phyloP scores from a whole-genome alignment of 2,113 vertebrate genomes.

The Zosterops hypoxanthus region DNA sequence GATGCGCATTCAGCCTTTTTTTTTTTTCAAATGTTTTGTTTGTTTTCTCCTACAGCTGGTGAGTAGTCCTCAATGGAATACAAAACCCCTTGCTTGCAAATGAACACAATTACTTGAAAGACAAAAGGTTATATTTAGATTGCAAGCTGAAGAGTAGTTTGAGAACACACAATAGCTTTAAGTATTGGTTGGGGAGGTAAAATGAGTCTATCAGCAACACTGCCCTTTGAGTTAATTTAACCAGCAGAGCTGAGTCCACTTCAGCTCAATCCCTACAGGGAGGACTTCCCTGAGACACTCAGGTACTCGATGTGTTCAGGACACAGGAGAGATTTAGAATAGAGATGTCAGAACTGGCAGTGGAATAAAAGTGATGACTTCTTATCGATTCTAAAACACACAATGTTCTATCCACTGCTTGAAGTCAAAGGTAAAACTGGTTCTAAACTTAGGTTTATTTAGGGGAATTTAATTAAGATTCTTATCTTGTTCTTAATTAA shows the following conservation, averaged over 20 bases:
- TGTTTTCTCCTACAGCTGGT: neutral
- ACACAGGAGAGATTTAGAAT: neutral
- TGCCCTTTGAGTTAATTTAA: neutral
- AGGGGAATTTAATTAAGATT: constrained; percentile 1
- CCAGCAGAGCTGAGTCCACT: neutral
- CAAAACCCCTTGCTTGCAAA: neutral
- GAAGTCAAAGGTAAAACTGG: neutral
- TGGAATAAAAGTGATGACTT: neutral
- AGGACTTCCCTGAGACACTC: neutral
- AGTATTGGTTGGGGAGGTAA: neutral
- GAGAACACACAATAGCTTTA: neutral
- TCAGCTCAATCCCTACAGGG: neutral
- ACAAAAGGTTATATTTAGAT: neutral
- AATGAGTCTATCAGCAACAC: neutral
- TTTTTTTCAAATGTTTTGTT: neutral
- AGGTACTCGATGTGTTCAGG: neutral
- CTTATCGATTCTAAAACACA: neutral
- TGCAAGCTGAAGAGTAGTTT: neutral
- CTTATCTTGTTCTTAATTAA: neutral
- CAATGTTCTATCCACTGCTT: neutral
- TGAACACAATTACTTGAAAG: neutral
- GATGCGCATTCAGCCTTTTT: neutral
- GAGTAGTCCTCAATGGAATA: neutral
- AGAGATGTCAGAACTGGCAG: neutral
- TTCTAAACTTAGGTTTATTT: neutral